These are phyloP conservation scores for Neoarius graeffei DNA, from an alignment of 2,113 vertebrate genomes.

Conservation along the genomic window DNA sequence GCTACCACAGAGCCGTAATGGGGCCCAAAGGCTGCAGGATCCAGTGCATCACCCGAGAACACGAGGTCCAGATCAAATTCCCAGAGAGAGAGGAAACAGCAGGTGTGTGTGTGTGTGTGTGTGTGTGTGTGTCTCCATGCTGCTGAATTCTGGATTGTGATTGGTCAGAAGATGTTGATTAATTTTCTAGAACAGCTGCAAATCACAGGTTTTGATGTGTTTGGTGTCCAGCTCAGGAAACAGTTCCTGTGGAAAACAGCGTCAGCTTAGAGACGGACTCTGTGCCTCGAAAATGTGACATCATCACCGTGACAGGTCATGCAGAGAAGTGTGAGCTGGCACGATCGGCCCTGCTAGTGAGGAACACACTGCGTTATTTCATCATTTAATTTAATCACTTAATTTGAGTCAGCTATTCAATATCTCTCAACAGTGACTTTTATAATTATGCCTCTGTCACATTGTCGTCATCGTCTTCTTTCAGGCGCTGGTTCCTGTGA, in stretches of 20 bases:
- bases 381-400: background rate
- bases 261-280: conserved; percentile 69
- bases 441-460: background rate
- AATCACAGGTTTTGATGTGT: background rate
- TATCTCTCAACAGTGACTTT: background rate
- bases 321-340: conserved; percentile 78
- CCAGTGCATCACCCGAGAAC: conserved; percentile 76
- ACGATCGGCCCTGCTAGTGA: conserved; percentile 74
- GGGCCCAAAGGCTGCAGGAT: conserved; percentile 76
- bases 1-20: conserved; percentile 78
- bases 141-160: background rate
- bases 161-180: background rate
- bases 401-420: background rate
- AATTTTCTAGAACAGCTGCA: background rate
- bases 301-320: conserved; percentile 74
- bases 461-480: background rate
- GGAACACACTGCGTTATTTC: conserved; percentile 1
- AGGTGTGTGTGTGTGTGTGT: conserved; percentile 58
- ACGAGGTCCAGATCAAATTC: conserved; percentile 81
- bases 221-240: conserved; percentile 67
- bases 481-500: conserved; percentile 80
- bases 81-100: conserved; percentile 78
- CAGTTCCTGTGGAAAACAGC: conserved; percentile 71
- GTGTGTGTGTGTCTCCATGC: background rate
- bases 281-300: conserved; percentile 75